Evolutionary conservation across 2,888 invertebrate species (phyloP), one percentile per base, ranked within the genome.

Genomic region (Lysandra coridon): DNA sequence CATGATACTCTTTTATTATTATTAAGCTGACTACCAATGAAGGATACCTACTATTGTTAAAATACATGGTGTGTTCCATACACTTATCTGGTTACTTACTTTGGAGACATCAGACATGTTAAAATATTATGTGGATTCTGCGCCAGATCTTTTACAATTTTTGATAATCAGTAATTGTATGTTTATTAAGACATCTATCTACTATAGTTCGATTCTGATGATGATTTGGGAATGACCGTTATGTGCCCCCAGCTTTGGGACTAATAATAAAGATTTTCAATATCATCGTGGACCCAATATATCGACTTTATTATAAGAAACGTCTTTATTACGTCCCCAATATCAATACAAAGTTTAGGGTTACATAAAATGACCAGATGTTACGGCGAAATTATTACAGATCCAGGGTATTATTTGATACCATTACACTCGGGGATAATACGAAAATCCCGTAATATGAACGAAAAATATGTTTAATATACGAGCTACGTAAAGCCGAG

Each of bases 331-430:
- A 76, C 57, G 33, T 33, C 57, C 76, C 17, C 53, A 57, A 76
- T 17, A 6, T 53, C 53, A 76, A 57, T 76, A 57, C 76, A 33
- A 76, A 76, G 7, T 76, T 76, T 76, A 33, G 76, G 76, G 53
- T 53, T 37, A 49, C 44, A 78, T 37, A 23, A 49, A 69, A 30
- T 4, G 73, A 37, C 33, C 78, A 69, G 40, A 53, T 69, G 78
- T 44, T 78, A 49, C 49, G 73, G 17, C 69, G 17, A 69, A 1
- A 37, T 69, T 33, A 69, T 69, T 69, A 69, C 69, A 33, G 12
- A 37, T 14, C 33, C 69, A 14, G 4, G 69, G 69, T 69, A 69
- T 14, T 69, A 69, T 69, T 69, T 37, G 69, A 69, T 69, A 69
- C 33, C 69, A 69, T 69, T 69, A 69, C 69, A 69, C 17, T 37